These are phyloP conservation scores for Callocephalon fimbriatum DNA, from an alignment of 2,113 vertebrate species.

Conservation along the genomic window DNA sequence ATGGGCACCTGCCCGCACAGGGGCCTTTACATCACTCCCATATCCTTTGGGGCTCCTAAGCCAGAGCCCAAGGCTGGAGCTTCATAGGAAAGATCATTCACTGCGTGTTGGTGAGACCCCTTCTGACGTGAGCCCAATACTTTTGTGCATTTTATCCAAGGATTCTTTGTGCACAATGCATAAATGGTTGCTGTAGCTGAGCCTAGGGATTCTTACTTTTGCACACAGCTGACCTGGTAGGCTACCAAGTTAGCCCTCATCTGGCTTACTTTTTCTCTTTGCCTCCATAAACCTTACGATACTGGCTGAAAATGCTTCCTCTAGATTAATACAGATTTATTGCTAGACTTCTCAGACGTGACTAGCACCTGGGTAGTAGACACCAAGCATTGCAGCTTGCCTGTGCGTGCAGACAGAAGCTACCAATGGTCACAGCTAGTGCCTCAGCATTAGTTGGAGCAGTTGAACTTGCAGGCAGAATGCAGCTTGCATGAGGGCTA, in stretches of 20 bases:
- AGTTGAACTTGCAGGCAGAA: background rate
- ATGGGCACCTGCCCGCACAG: background rate
- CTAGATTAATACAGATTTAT: background rate
- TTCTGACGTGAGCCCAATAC: background rate
- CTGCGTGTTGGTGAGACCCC: background rate
- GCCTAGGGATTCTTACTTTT: background rate
- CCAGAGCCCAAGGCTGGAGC: background rate
- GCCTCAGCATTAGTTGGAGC: background rate
- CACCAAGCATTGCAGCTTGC: background rate
- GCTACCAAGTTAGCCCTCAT: background rate
- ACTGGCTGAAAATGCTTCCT: background rate
- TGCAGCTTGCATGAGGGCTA: background rate
- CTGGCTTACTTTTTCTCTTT: background rate
- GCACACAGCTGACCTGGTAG: background rate
- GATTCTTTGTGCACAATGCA: fast-evolving
- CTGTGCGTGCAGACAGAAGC: fast-evolving
- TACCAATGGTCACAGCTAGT: background rate
- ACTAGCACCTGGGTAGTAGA: background rate
- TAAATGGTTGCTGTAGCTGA: background rate
- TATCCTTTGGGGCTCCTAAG: background rate
- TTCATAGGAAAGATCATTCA: background rate
- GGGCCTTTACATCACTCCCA: background rate
- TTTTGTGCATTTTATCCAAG: background rate
- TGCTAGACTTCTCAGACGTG: background rate
- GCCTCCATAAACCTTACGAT: background rate